A percentile compares a stretch with the other conserved stretches of the same genome.
phyloP scores from a whole-genome alignment of 2,888 invertebrate genomes.

The Eristalis pertinax region DNA sequence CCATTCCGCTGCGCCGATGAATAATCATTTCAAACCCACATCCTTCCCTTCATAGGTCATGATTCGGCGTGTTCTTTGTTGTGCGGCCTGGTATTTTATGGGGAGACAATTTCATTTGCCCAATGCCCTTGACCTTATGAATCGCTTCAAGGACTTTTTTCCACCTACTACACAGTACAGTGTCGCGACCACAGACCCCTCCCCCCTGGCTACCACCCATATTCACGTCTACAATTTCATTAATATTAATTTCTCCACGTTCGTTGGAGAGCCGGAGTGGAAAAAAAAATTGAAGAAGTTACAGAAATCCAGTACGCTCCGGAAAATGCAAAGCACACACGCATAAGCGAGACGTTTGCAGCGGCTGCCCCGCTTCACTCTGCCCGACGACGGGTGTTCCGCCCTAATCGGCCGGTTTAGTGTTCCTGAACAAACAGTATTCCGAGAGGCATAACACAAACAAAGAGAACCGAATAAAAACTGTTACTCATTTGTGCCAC shows the following conservation, averaged over 20 bases:
- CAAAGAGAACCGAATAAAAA: conserved; percentile 49
- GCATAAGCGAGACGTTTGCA: conserved; percentile 58
- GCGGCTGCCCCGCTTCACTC: conserved; percentile 3
- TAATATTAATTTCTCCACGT: conserved; percentile 48
- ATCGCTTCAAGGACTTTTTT: conserved; percentile 72
- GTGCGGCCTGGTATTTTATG: conserved; percentile 58
- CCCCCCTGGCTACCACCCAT: not conserved
- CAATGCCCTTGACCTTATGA: conserved; percentile 75
- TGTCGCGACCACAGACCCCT: conserved; percentile 63
- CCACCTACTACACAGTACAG: conserved; percentile 61
- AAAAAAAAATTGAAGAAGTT: conserved; percentile 1
- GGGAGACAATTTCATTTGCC: conserved; percentile 63
- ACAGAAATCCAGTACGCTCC: conserved; percentile 32
- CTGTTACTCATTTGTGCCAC: conserved; percentile 59
- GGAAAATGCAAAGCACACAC: conserved; percentile 58
- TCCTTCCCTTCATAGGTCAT: conserved; percentile 38
- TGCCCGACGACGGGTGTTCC: not conserved
- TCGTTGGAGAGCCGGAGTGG: not conserved
- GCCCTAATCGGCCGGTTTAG: conserved; percentile 39
- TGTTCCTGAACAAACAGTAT: conserved; percentile 64
- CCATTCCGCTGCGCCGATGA: not conserved
- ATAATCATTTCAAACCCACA: not conserved
- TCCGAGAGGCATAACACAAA: conserved; percentile 37
- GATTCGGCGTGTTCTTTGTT: conserved; percentile 29
- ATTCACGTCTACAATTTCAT: conserved; percentile 31